A percentile compares a stretch with the other conserved stretches of the same genome.
These are phyloP conservation scores for Xylophagus ater DNA, from an alignment of 2,888 invertebrate genomes.

Conservation along the genomic window DNA sequence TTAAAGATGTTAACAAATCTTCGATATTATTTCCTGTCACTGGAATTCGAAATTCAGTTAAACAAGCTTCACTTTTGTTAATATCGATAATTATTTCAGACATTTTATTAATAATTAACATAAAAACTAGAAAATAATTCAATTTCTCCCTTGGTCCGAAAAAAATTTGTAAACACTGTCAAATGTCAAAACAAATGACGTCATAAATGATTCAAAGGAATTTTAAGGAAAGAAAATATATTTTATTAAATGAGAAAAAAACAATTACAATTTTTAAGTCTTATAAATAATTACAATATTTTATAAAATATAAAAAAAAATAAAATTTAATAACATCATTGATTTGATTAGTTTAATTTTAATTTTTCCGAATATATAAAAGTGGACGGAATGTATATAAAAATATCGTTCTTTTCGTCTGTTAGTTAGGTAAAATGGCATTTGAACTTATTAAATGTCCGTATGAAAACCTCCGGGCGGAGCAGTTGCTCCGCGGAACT, in stretches of 20 bases:
- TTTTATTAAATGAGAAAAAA: background rate
- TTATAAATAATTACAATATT: background rate
- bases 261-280: background rate
- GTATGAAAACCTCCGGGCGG: conserved; percentile 6
- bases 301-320: background rate
- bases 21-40: conserved; percentile 1
- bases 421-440: background rate
- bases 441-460: conserved; percentile 9
- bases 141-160: too few species aligned
- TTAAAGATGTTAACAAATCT: conserved; percentile 2
- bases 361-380: background rate
- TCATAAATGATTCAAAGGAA: too few species aligned
- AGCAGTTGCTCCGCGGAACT: conserved; percentile 1
- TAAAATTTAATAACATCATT: background rate
- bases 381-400: too few species aligned
- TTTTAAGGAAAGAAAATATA: background rate
- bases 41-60: background rate
- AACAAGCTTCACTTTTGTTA: background rate
- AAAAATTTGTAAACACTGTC: too few species aligned
- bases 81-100: conserved; percentile 2
- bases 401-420: too few species aligned
- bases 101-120: too few species aligned
- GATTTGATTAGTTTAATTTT: background rate
- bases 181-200: too few species aligned
- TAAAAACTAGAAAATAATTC: too few species aligned